Evolutionary conservation across 2,797 vertebrate genomes (phyloP).

Genomic region (Remorina albescens): DNA sequence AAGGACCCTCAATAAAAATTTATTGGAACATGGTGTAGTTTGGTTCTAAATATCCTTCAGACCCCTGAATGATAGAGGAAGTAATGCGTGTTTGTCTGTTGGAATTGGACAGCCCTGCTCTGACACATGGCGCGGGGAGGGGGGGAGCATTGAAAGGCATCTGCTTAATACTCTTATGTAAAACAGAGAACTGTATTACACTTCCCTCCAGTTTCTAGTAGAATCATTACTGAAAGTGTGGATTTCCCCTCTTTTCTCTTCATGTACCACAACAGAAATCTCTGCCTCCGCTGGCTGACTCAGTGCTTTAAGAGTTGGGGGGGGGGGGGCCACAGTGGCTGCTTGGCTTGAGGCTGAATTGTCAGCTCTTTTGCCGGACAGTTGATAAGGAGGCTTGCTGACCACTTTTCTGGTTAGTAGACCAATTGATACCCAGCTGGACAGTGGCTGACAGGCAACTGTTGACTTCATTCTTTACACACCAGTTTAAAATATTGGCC

Average conservation of each 20-base stretch:
- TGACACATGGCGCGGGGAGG: constrained; percentile 44
- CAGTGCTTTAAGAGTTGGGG: constrained; percentile 14
- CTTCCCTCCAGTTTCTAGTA: constrained; percentile 64
- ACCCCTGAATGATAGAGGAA: constrained; percentile 17
- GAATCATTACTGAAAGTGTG: constrained; percentile 77
- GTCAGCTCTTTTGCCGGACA: neutral
- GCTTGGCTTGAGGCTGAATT: neutral
- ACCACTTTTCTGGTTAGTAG: neutral
- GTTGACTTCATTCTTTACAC: no score
- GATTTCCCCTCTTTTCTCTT: constrained; percentile 56
- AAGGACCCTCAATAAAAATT: neutral
- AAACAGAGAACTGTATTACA: constrained; percentile 78
- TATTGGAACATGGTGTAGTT: neutral
- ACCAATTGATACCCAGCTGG: neutral
- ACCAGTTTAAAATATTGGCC: neutral
- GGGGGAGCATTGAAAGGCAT: constrained; percentile 71
- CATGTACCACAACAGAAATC: constrained; percentile 4
- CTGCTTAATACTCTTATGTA: constrained; percentile 86
- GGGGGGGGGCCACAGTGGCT: neutral
- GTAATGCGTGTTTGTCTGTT: constrained; percentile 26
- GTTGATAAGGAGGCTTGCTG: neutral
- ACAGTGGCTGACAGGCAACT: no score
- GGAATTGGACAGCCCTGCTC: constrained; percentile 63
- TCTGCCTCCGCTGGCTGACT: constrained; percentile 11
- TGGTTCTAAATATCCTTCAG: neutral